Conservation (phyloP, 2,797 vertebrate genomes). For the Pristis pectinata region DNA sequence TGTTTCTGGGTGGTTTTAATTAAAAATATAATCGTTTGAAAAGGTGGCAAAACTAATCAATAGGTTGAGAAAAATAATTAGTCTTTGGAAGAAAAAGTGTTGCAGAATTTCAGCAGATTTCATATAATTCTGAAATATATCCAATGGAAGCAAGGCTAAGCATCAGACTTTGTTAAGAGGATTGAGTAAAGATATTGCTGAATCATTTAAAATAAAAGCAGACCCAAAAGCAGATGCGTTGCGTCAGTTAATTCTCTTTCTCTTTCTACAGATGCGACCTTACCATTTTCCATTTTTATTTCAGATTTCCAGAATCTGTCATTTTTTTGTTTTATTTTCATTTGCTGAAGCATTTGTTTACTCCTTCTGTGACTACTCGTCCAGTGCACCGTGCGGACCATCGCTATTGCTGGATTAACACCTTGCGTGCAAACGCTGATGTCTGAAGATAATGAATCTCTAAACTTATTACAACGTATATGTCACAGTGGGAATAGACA, state of each 20-base stretch:
- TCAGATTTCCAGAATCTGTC: too few relatives aligned
- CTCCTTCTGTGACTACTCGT: background rate
- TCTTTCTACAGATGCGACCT: too few relatives aligned
- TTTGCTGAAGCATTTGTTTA: background rate
- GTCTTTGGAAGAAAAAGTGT: background rate
- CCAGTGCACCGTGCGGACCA: background rate
- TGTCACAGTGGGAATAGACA: background rate
- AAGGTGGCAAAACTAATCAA: background rate
- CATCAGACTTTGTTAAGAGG: background rate
- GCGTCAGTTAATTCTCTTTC: too few relatives aligned
- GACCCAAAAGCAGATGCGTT: too few relatives aligned
- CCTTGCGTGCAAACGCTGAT: background rate
- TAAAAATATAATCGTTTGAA: background rate
- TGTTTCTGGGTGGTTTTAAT: too few relatives aligned
- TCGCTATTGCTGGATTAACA: background rate
- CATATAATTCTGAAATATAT: background rate
- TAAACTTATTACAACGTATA: background rate
- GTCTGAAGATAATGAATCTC: background rate
- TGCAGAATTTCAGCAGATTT: background rate
- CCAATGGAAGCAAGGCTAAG: background rate
- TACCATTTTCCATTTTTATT: too few relatives aligned
- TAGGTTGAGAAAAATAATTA: background rate
- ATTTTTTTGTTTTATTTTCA: too few relatives aligned
- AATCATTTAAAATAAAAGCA: too few relatives aligned
- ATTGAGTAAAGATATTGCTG: too few relatives aligned